A percentile compares a stretch with the other conserved stretches of the same genome.
Conservation (phyloP, 2,888 invertebrate species). For the Druceiella hillmani region DNA sequence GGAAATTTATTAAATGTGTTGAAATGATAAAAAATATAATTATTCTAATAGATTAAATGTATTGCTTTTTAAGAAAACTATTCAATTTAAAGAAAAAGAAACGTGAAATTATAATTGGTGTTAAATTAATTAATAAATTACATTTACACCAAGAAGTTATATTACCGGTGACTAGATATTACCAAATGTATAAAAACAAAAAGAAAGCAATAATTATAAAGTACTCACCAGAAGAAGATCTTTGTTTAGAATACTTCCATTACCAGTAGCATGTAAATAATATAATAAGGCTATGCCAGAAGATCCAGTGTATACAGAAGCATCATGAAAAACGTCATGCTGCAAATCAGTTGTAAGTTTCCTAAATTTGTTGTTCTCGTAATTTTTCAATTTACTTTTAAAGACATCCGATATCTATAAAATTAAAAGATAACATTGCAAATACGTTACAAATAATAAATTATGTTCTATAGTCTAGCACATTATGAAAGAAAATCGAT, state of each 20-base stretch:
- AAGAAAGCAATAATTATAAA: constrained; percentile 31
- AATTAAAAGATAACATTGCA: constrained; percentile 13
- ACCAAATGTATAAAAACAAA: not conserved
- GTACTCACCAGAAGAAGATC: no score
- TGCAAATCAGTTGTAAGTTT: constrained; percentile 38
- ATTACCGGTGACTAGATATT: constrained; percentile 3
- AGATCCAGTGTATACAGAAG: constrained; percentile 70
- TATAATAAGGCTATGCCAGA: constrained; percentile 65
- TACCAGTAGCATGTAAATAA: constrained; percentile 39
- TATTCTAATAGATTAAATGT: no score
- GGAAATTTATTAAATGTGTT: no score
- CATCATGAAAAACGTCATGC: constrained; percentile 49
- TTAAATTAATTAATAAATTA: no score
- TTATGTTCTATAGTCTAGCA: no score
- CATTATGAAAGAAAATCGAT: no score
- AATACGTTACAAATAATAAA: constrained; percentile 1
- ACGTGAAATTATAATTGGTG: not conserved
- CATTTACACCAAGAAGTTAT: not conserved
- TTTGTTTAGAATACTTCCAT: constrained; percentile 16
- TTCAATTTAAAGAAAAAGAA: constrained; percentile 1
- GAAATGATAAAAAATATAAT: no score
- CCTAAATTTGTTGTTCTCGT: constrained; percentile 39
- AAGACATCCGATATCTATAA: constrained; percentile 47
- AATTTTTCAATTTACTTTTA: constrained; percentile 34
- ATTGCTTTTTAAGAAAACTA: no score